Evolutionary conservation across 2,888 invertebrate genomes (phyloP), one percentile per base, ranked within the genome.

Genomic region (Tachina grossa): DNA sequence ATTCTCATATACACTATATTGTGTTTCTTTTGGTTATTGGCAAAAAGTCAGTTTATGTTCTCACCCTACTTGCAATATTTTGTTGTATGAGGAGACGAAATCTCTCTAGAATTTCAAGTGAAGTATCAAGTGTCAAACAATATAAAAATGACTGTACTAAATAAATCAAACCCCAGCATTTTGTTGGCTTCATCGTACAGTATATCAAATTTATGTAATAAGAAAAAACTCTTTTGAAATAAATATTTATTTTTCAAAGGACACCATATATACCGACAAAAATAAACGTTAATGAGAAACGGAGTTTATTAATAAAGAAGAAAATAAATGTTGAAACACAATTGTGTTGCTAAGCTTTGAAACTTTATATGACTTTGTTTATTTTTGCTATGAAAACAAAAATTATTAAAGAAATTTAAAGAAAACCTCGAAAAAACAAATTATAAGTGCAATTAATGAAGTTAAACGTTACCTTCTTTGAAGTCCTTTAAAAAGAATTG

Each of bases 81-180:
- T 66, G 49, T 31, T 55, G 55, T 31, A n/a, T 53, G n/a, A 61
- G 51, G 10, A 22, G 14, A 31, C 31, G 6, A 66, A 77, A 39
- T 9, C 11, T 16, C 6, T 41, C 68, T 39, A 65, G 11, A 13
- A 13, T 68, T 16, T 53, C 61, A 47, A 69, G 51, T 61, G 43
- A 22, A 3, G 43, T 63, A 45, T 76, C 69, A 61, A 69, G 63
- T 69, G 49, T 49, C 68, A 59, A 41, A 22, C 47, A 55, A 68
- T 51, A 61, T 16, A 31, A 69, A 59, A 14, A 69, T 57, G 13
- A 19, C 11, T 63, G 41, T 31, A 5, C n/a, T 8, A 45, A 14
- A 22, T 14, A 19, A 45, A 13, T 19, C 22, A n/a, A 31, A 72
- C 31, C n/a, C 49, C 61, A 61, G 63, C 8, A 43, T 22, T 63